Evolutionary conservation across 1,140 invertebrate genomes (phyloP), one percentile per base, ranked within the genome.

Genomic region (Papilio glaucus): DNA sequence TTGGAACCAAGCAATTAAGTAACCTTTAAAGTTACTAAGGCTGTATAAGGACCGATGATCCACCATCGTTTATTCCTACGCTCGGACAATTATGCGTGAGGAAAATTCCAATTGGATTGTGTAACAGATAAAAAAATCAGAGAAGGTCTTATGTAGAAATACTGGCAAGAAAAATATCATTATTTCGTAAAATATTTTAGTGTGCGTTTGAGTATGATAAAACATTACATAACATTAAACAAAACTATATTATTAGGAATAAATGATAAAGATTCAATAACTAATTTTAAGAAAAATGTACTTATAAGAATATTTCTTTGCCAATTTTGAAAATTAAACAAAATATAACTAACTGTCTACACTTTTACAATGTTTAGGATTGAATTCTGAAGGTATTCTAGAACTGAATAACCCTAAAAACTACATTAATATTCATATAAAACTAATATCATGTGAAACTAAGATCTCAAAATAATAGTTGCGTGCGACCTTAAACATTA

Each of bases 51-150:
- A n/a, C 24, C 12, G 38, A 26, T 29, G 38, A 68, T 68, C 7
- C 63, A 29, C 38, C 67, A 69, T 53, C 45, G 33, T 69, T 42
- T 69, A 49, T 69, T 69, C 45, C 67, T 69, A 69, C 67, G 26
- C 67, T 49, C 24, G 15, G 18, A 69, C n/a, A 29, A 26, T 69
- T 18, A 69, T 33, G 24, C 67, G 42, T 53, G 67, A 18, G 42
- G 67, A 69, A 69, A 69, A 69, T 53, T 69, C 67, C 42, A 45
- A 65, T 65, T 6, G 15, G 6, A 37, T 65, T 39, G 15, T 24
- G 29, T 38, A 65, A 62, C 13, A 65, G 15, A 65, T 65, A 65
- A 37, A 10, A 7, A 33, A 39, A 39, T 65, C 62, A 37, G 18
- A 39, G 21, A 57, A 57, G 21, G 12, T 10, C 49, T 65, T 65